Percentiles rank a stretch among this genome's conserved stretches.
phyloP scores from a whole-genome alignment of 1,140 invertebrate genomes.

The Pseudomyrmex concolor region DNA sequence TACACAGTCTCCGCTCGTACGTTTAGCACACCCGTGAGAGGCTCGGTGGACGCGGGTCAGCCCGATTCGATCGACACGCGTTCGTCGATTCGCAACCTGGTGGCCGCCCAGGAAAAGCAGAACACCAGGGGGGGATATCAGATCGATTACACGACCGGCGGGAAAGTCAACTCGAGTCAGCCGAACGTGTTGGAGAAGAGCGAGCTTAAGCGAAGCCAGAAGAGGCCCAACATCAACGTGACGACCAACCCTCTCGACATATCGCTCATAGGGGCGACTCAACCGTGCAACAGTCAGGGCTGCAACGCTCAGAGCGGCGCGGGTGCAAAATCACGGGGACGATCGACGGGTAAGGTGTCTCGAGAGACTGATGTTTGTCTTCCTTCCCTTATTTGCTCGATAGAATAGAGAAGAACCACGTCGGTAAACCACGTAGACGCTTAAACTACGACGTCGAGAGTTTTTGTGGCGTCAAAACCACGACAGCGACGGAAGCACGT shows the following conservation, averaged over 20 bases:
- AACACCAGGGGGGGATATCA: constrained; percentile 61
- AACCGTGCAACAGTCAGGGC: constrained; percentile 65
- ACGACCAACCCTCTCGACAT: constrained; percentile 88
- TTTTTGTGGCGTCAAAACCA: neutral
- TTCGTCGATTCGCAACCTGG: constrained; percentile 73
- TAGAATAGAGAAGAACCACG: neutral
- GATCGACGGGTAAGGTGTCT: constrained; percentile 77
- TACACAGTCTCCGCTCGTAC: neutral
- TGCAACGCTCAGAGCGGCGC: constrained; percentile 71
- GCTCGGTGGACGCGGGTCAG: constrained; percentile 83
- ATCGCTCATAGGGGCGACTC: constrained; percentile 70
- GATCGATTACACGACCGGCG: constrained; percentile 15
- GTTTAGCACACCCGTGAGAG: constrained; percentile 82
- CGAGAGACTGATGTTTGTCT: neutral
- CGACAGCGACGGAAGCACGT: neutral
- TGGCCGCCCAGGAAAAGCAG: constrained; percentile 74
- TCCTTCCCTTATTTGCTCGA: neutral
- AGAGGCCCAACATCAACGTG: constrained; percentile 87
- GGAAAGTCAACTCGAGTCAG: constrained; percentile 66
- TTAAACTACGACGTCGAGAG: neutral
- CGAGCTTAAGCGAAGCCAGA: constrained; percentile 63
- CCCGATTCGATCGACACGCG: constrained; percentile 78
- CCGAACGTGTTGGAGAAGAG: constrained; percentile 46
- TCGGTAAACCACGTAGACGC: neutral
- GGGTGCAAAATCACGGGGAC: constrained; percentile 74